Conservation (phyloP, 2,113 vertebrate species). For the Channa argus region DNA sequence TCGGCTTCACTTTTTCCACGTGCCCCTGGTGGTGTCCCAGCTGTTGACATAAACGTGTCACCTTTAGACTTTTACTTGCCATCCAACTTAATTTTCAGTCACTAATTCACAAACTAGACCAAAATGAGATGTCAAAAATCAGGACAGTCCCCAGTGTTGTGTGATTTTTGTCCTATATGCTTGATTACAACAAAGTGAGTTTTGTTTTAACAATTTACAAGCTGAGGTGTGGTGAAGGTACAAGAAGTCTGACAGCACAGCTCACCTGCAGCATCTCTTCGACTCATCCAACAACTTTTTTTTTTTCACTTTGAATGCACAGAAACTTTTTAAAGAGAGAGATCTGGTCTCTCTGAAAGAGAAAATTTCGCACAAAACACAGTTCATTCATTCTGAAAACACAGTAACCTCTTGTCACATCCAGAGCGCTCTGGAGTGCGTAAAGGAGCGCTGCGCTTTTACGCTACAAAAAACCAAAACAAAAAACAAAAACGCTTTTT, state of each 20-base stretch:
- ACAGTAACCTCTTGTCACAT: slow-evolving; percentile 10
- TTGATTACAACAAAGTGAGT: slow-evolving; percentile 58
- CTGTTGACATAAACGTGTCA: slow-evolving; percentile 59
- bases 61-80: slow-evolving; percentile 19
- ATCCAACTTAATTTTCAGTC: slow-evolving; percentile 30
- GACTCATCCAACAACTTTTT: neutral
- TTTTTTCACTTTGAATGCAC: slow-evolving; percentile 43
- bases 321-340: slow-evolving; percentile 28
- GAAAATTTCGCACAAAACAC: neutral
- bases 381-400: slow-evolving; percentile 66
- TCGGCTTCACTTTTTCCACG: slow-evolving; percentile 71
- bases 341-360: neutral
- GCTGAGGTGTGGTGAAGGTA: slow-evolving; percentile 20
- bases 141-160: slow-evolving; percentile 43
- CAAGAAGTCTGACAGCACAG: slow-evolving; percentile 3
- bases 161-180: slow-evolving; percentile 25
- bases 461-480: slow-evolving; percentile 18
- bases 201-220: slow-evolving; percentile 4
- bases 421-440: slow-evolving; percentile 18
- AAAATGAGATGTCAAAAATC: slow-evolving; percentile 70
- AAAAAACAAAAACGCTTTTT: neutral
- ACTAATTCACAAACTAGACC: slow-evolving; percentile 40
- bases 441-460: slow-evolving; percentile 51
- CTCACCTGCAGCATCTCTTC: slow-evolving; percentile 67
- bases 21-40: slow-evolving; percentile 50